Percentiles rank a stretch among this genome's conserved stretches.
Conservation (phyloP, 2,888 invertebrate genomes). For the Adelphocoris suturalis region DNA sequence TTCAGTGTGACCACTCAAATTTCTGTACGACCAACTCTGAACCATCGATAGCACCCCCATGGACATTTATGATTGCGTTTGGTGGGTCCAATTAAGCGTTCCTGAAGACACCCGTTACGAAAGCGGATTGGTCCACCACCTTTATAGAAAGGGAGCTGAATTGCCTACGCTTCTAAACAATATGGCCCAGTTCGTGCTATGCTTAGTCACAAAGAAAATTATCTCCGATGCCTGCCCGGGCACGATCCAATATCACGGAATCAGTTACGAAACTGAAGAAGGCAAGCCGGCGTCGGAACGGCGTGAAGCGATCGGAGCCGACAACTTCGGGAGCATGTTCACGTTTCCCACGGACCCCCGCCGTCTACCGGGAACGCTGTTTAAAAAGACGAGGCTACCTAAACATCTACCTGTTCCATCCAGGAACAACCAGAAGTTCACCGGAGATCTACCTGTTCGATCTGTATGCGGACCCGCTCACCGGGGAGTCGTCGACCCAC, state of each 20-base stretch:
- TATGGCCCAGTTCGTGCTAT: background rate
- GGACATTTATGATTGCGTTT: too few species aligned
- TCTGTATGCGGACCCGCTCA: slow-evolving; percentile 37
- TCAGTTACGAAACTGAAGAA: slow-evolving; percentile 14
- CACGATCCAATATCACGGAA: slow-evolving; percentile 44
- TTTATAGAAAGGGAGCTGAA: too few species aligned
- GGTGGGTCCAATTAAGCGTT: too few species aligned
- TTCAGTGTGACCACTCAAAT: too few species aligned
- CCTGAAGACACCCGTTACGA: too few species aligned
- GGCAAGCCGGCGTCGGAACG: background rate
- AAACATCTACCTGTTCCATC: slow-evolving; percentile 67
- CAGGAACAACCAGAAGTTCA: background rate
- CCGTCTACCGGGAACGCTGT: slow-evolving; percentile 63
- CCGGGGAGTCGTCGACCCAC: slow-evolving; percentile 40
- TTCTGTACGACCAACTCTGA: too few species aligned
- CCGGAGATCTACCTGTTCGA: slow-evolving; percentile 32
- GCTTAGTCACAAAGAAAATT: background rate
- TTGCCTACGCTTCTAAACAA: too few species aligned
- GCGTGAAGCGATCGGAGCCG: slow-evolving; percentile 55
- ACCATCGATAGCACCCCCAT: too few species aligned
- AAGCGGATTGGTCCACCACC: too few species aligned
- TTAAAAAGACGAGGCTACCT: slow-evolving; percentile 59
- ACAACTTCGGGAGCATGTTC: slow-evolving; percentile 65
- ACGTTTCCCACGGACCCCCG: slow-evolving; percentile 69
- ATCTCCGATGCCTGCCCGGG: background rate